A percentile compares a stretch with the other conserved stretches of the same genome.
Conservation (phyloP, 2,113 vertebrate species). For the Empidonax alnorum region DNA sequence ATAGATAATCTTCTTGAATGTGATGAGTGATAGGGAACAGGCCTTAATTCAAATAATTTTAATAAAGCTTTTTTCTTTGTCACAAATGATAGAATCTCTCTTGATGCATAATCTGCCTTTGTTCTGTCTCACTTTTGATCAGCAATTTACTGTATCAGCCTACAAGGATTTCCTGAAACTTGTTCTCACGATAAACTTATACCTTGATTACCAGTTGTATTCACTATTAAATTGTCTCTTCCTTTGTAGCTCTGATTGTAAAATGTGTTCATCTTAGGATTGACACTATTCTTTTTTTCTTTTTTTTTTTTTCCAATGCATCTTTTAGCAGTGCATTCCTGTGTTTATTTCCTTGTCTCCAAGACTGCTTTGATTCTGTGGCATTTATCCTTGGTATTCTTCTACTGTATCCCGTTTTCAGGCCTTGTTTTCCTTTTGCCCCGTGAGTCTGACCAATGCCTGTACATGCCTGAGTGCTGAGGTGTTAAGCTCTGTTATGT, state of each 20-base stretch:
- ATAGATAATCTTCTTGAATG: neutral
- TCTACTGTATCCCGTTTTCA: neutral
- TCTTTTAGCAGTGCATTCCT: neutral
- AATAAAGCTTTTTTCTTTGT: neutral
- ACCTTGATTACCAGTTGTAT: conserved; percentile 31
- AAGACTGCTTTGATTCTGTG: neutral
- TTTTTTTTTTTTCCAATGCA: neutral
- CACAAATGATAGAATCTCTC: neutral
- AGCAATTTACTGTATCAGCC: conserved; percentile 16
- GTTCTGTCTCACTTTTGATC: conserved; percentile 25
- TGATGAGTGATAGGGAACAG: neutral
- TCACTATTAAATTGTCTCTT: conserved; percentile 13
- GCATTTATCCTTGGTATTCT: neutral
- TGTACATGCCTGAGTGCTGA: neutral
- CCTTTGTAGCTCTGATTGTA: conserved; percentile 40
- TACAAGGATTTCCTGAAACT: conserved; percentile 17
- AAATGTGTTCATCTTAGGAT: neutral
- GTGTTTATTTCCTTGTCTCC: conserved; percentile 8
- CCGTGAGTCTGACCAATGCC: neutral
- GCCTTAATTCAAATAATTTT: neutral
- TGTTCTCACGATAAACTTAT: neutral
- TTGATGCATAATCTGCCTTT: conserved; percentile 33
- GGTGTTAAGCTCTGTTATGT: neutral
- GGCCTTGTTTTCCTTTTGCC: neutral
- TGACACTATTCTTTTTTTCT: neutral